Conservation (phyloP, 2,888 invertebrate species). For the Cryptophagus acutangulus region DNA sequence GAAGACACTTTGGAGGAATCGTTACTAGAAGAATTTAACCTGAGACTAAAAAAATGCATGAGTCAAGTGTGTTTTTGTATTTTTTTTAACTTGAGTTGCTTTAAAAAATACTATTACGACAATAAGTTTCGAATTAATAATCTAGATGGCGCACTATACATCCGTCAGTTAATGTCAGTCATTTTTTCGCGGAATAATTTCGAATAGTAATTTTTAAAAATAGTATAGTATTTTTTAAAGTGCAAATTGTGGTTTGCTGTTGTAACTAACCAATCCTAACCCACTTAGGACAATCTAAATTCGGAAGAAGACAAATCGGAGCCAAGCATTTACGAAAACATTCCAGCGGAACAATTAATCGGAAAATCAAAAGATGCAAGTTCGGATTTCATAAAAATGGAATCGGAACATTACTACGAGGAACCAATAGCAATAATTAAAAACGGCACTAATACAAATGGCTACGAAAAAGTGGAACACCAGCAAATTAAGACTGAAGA, state of each 20-base stretch:
- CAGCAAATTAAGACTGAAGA: slow-evolving; percentile 31
- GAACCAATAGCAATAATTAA: slow-evolving; percentile 20
- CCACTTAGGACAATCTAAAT: slow-evolving; percentile 39
- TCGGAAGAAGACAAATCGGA: slow-evolving; percentile 20
- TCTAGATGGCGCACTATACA: too few relatives aligned
- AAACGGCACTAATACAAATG: slow-evolving; percentile 22
- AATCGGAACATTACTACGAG: slow-evolving; percentile 36
- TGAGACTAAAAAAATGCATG: slow-evolving; percentile 48
- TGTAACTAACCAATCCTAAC: slow-evolving; percentile 34
- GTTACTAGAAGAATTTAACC: slow-evolving; percentile 48
- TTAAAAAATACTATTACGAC: too few relatives aligned
- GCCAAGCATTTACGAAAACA: slow-evolving; percentile 34
- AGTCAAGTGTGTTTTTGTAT: slow-evolving; percentile 44
- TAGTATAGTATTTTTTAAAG: too few relatives aligned
- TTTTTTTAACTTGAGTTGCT: slow-evolving; percentile 13
- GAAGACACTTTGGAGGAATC: slow-evolving; percentile 45
- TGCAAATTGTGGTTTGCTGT: slow-evolving; percentile 6
- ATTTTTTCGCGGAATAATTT: too few relatives aligned
- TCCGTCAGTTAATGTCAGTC: too few relatives aligned
- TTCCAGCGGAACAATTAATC: too few relatives aligned
- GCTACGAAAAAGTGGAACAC: slow-evolving; percentile 33
- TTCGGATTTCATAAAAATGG: slow-evolving; percentile 36
- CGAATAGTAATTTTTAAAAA: too few relatives aligned
- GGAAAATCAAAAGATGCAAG: too few relatives aligned
- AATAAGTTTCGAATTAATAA: too few relatives aligned